Percentiles rank a stretch among this genome's conserved stretches.
Evolutionary conservation across 2,888 invertebrate species (phyloP).

Genomic region (Notodonta ziczac): DNA sequence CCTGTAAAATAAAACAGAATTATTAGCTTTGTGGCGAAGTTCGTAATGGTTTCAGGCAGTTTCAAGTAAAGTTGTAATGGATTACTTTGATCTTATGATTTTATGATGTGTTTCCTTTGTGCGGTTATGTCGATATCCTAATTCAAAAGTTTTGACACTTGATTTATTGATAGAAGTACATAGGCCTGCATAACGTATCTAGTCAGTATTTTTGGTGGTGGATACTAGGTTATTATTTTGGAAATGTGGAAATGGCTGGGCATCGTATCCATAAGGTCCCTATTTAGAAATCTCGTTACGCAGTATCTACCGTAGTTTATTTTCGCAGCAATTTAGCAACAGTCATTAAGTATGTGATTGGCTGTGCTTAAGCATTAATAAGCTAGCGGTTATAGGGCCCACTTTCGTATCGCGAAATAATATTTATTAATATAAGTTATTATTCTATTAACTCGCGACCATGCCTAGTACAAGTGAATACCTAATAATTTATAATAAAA

Average conservation of each 20-base stretch:
- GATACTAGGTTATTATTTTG: conserved; percentile 17
- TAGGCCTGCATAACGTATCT: no score
- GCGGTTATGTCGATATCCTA: not conserved
- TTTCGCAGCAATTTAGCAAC: not conserved
- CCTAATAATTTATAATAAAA: no score
- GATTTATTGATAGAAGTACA: no score
- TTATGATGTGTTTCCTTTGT: not conserved
- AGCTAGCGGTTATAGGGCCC: no score
- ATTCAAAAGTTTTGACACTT: not conserved
- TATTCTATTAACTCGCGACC: no score
- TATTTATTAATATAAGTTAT: no score
- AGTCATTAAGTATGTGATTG: no score
- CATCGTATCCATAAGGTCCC: conserved; percentile 29
- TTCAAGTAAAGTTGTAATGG: not conserved
- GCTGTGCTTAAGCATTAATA: no score
- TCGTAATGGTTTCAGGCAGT: not conserved
- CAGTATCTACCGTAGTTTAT: not conserved
- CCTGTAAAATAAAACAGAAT: conserved; percentile 75
- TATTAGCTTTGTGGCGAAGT: conserved; percentile 23
- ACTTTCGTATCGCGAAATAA: no score
- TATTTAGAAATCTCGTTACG: conserved; percentile 36
- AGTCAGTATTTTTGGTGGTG: no score
- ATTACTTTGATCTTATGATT: conserved; percentile 5
- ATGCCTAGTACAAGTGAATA: no score
- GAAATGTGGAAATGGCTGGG: conserved; percentile 25